phyloP scores from a whole-genome alignment of 2,113 vertebrate species.

The Passer domesticus region DNA sequence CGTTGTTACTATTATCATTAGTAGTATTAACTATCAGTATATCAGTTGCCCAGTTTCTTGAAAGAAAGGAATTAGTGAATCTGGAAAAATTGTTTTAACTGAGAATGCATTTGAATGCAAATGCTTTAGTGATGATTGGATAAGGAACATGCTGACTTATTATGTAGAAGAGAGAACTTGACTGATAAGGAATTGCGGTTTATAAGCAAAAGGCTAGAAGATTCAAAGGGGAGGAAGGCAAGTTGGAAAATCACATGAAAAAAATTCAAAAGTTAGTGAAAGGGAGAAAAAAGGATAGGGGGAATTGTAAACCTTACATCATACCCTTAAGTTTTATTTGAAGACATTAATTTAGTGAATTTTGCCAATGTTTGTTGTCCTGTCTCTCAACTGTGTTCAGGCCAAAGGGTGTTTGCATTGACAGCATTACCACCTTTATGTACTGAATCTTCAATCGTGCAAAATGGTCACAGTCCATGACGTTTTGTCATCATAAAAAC shows the following conservation, averaged over 20 bases:
- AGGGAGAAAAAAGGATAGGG: neutral
- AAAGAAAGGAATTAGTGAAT: neutral
- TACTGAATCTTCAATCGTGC: neutral
- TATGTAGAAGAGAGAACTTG: neutral
- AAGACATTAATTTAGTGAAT: neutral
- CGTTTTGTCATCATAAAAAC: neutral
- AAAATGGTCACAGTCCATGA: neutral
- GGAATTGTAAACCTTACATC: neutral
- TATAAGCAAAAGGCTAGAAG: neutral
- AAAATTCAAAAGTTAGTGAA: neutral
- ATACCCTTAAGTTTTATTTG: neutral
- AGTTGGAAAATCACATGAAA: neutral
- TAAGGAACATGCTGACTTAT: neutral
- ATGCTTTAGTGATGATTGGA: rapidly evolving
- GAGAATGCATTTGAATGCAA: neutral
- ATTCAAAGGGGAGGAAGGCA: neutral
- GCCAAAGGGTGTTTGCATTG: neutral
- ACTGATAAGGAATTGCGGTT: neutral
- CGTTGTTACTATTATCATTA: neutral
- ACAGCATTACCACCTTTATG: neutral
- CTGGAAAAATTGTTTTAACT: neutral
- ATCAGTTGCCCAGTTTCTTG: neutral
- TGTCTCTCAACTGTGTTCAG: neutral
- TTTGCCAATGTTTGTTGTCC: neutral
- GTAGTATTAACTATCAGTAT: neutral